A percentile compares a stretch with the other conserved stretches of the same genome.
phyloP scores from a whole-genome alignment of 2,113 vertebrate genomes.

The Apodemus sylvaticus region DNA sequence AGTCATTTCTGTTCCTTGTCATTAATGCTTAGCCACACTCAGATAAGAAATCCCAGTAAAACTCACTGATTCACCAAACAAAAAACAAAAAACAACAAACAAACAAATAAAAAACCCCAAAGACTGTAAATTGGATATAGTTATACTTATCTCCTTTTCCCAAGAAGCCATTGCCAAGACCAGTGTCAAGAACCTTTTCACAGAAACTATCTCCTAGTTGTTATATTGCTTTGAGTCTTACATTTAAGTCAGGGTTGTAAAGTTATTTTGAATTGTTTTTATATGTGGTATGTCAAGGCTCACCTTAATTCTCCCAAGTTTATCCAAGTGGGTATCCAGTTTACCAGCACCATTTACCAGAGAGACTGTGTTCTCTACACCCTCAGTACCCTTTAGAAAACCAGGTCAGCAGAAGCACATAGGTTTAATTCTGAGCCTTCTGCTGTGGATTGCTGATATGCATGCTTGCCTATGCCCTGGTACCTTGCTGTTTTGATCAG shows the following conservation, averaged over 20 bases:
- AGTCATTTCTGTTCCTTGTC: too few relatives aligned
- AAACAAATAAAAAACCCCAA: too few relatives aligned
- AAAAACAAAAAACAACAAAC: too few relatives aligned
- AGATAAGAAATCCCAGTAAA: too few relatives aligned
- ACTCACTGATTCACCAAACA: too few relatives aligned
- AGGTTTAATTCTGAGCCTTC: background rate
- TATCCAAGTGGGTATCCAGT: background rate
- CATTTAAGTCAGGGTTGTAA: background rate
- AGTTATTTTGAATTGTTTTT: background rate
- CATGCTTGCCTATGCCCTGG: background rate
- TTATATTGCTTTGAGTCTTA: background rate
- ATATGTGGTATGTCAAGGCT: background rate
- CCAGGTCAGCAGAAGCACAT: background rate
- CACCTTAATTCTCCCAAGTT: background rate
- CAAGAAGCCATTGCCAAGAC: background rate
- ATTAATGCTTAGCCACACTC: too few relatives aligned
- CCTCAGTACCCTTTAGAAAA: background rate
- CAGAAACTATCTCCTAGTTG: background rate
- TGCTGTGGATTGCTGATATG: background rate
- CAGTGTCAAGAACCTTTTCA: background rate
- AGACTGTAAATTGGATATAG: too few relatives aligned
- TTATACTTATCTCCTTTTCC: background rate
- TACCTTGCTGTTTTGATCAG: background rate
- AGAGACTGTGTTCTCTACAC: background rate
- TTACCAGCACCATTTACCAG: background rate